phyloP scores from a whole-genome alignment of 2,888 invertebrate species.

The Spodoptera exigua region DNA sequence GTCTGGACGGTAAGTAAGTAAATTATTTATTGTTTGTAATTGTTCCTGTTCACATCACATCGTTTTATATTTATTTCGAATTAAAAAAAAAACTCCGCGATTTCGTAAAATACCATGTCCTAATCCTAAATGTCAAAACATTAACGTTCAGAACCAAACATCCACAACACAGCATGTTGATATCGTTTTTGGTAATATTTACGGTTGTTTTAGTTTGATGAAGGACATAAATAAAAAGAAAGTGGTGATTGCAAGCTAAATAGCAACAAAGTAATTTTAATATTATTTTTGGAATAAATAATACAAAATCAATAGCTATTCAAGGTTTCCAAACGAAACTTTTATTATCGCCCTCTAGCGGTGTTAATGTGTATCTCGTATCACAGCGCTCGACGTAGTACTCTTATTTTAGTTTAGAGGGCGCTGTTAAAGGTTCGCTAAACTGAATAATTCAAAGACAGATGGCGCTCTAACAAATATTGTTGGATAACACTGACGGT shows the following conservation, averaged over 20 bases:
- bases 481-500: not conserved
- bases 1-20: conserved; percentile 78
- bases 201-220: too few relatives aligned
- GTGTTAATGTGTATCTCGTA: not conserved
- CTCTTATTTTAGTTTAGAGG: conserved; percentile 11
- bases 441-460: not conserved
- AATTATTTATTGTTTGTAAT: conserved; percentile 8
- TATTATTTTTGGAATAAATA: not conserved
- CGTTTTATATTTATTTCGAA: conserved; percentile 9
- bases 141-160: conserved; percentile 25
- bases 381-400: too few relatives aligned
- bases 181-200: too few relatives aligned
- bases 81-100: conserved; percentile 8
- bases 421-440: not conserved
- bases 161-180: too few relatives aligned
- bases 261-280: too few relatives aligned
- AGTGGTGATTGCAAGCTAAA: too few relatives aligned
- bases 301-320: not conserved
- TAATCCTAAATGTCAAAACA: conserved; percentile 34
- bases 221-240: too few relatives aligned
- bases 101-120: not conserved
- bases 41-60: conserved; percentile 6
- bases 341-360: conserved; percentile 32
- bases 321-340: conserved; percentile 22
- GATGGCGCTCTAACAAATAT: conserved; percentile 23